Base-by-base conservation (phyloP, 2,113 vertebrate species). In the Dendrocopos noguchii region DNA sequence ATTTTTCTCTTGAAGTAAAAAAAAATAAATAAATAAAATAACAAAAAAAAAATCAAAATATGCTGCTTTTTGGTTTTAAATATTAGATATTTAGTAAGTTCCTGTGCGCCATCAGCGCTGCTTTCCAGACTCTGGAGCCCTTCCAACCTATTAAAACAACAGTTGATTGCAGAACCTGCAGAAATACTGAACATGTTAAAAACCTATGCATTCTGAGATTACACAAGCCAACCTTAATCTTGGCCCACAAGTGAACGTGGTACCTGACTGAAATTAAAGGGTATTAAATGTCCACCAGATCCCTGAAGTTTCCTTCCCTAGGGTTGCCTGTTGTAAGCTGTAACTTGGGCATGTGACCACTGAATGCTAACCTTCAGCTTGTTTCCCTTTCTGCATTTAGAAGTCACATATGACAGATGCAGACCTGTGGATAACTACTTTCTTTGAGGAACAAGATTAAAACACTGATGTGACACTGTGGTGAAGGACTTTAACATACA, bases 111-210 rank as follows among this genome's bases (percentile, higher is more conserved):
- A 91, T 60, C 76, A 87, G 93, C 68, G 87, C 67, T 71, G 65
- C 82, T 83, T 85, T 84, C 60, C 61, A 47, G 79, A 87, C 36
- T 88, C 87, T 63, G 73, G 60, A 82, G 79, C 56, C 50, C 56
- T 53, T 70, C 31, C 74, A 82, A 39, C 55, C 59, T 93, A 85
- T 78, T 46, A 80, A 91, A 91, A n/a, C 76, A 88, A 74, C 20
- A 86, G 67, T 74, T 90, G 76, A 92, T 80, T 90, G 61, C 57
- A 95, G 75, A 89, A 59, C 89, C 79, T 90, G 87, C 73, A 95
- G 81, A 96, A 95, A 90, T 71, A 94, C 73, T 65, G 53, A 80
- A 86, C 66, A 76, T 46, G 63, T 94, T 93, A 93, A 93, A 94
- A 87, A 52, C 28, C 74, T 79, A 11, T 57, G 91, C 44, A 47